Evolutionary conservation across 1,140 invertebrate species (phyloP), one percentile per base, ranked within the genome.

Genomic region (Saccostrea echinata): DNA sequence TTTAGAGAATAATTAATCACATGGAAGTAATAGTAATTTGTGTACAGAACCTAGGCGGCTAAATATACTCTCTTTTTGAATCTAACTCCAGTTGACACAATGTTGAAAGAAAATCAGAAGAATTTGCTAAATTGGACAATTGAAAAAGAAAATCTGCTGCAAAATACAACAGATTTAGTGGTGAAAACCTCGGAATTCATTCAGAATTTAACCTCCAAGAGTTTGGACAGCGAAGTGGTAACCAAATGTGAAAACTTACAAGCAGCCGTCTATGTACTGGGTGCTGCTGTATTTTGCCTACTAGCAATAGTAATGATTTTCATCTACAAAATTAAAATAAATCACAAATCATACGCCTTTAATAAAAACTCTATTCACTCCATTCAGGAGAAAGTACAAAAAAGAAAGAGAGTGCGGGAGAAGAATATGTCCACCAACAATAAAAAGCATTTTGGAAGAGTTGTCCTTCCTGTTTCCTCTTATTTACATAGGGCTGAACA

Each of bases 361-460:
- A 24, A 27, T 71, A 0, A 33, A 33, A 33, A 71, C 21, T 18
- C 55, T 61, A 61, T n/a, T 8, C 16, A 61, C 18, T 21, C n/a
- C 55, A 18, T 21, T 6, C 55, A 76, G 27, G 3, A 30, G 11
- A 76, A 76, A 6, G 11, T 76, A 30, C 12, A 11, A 30, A 76
- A 30, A 13, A 27, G 24, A 33, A 30, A 76, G 24, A 35, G 33
- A 16, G 30, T 30, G 27, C n/a, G 16, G 18, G 21, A 61, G 21
- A 21, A n/a, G 11, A 43, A 43, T 43, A 9, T 43, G 55, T 61
- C 16, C 18, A 61, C 1, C 16, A 33, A 76, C 68, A 76, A 16
- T 12, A 76, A 76, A 30, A 76, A 33, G 16, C 68, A 76, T 30
- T 76, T 76, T 76, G 68, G 68, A 18, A 35, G 68, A 76, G 68